Conservation (phyloP, 2,797 vertebrate genomes). For the Lepus oiostolus region DNA sequence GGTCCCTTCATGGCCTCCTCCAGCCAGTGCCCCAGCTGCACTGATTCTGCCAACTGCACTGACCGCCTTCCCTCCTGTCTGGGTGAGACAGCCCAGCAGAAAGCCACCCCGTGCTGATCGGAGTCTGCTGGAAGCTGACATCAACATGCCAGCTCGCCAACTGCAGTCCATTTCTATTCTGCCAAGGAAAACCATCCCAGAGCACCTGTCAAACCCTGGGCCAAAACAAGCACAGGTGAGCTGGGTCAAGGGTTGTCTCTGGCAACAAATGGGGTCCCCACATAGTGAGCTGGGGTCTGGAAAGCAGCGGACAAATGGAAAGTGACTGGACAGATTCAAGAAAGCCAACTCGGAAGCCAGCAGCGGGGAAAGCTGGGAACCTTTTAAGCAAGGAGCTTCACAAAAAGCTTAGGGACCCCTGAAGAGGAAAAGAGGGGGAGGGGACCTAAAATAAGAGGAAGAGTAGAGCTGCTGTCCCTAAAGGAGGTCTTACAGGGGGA, state of each 20-base stretch:
- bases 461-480: not conserved
- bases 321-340: not conserved
- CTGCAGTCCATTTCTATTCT: not conserved
- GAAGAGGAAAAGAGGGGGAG: not conserved
- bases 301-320: not conserved
- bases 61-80: not conserved
- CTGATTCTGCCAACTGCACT: not conserved
- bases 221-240: not conserved
- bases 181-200: not conserved
- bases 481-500: not conserved
- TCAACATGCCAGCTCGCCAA: not conserved
- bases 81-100: not conserved
- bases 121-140: not conserved
- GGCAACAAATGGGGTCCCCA: not conserved
- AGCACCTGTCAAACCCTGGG: not conserved
- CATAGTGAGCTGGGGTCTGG: not conserved
- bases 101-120: not conserved
- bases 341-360: not conserved
- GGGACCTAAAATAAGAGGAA: not conserved
- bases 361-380: not conserved
- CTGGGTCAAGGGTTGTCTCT: not conserved
- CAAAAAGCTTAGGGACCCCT: not conserved
- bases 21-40: not conserved
- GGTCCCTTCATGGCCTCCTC: not conserved
- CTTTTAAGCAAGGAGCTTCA: not conserved